Evolutionary conservation across 2,888 invertebrate genomes (phyloP).

Genomic region (Coelopa pilipes): DNA sequence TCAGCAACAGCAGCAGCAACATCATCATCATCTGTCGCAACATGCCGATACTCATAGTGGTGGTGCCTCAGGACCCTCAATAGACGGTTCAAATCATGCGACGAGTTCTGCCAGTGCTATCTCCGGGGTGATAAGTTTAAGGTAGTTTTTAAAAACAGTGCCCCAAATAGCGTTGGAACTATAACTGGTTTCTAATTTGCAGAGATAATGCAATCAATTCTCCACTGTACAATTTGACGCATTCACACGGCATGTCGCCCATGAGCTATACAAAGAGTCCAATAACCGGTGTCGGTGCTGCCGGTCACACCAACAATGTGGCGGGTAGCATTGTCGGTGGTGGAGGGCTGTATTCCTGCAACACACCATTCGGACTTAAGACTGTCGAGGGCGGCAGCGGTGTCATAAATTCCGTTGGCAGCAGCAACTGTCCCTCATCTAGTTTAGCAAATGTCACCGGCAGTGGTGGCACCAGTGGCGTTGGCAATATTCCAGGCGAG

Average conservation of each 20-base stretch:
- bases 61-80: slow-evolving; percentile 51
- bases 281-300: slow-evolving; percentile 54
- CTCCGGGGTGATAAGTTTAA: slow-evolving; percentile 58
- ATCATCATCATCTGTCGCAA: slow-evolving; percentile 39
- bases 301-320: slow-evolving; percentile 50
- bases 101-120: slow-evolving; percentile 53
- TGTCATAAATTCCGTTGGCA: slow-evolving; percentile 51
- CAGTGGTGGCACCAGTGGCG: slow-evolving; percentile 46
- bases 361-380: slow-evolving; percentile 63
- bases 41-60: slow-evolving; percentile 35
- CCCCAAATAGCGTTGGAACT: neutral
- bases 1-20: slow-evolving; percentile 42
- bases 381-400: slow-evolving; percentile 57
- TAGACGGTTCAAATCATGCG: slow-evolving; percentile 57
- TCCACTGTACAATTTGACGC: slow-evolving; percentile 64
- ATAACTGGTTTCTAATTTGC: neutral
- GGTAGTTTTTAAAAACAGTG: slow-evolving; percentile 46
- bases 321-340: slow-evolving; percentile 47
- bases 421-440: slow-evolving; percentile 52
- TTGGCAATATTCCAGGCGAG: slow-evolving; percentile 63
- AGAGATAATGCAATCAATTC: slow-evolving; percentile 66
- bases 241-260: slow-evolving; percentile 65
- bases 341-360: slow-evolving; percentile 59
- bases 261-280: slow-evolving; percentile 65
- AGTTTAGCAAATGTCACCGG: slow-evolving; percentile 52